Evolutionary conservation across 53 echinoderm and acorn worm species (phyloP), one percentile per base, ranked within the genome.

Genomic region (Stichopus horrens): DNA sequence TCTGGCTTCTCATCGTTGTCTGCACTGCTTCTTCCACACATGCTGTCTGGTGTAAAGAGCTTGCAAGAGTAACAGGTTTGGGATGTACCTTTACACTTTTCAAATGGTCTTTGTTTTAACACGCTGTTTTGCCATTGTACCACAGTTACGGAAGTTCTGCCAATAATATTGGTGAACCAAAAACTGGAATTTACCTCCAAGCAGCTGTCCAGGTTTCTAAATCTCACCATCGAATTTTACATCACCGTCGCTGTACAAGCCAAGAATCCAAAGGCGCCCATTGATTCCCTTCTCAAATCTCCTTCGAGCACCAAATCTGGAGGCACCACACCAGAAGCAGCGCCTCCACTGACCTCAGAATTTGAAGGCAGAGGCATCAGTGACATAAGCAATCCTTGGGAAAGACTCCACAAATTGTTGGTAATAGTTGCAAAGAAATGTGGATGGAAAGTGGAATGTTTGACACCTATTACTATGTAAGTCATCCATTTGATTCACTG

Each of bases 71-170:
- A 37, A 37, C 2, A 37, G 37, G 37, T 37, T 37, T 2, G 2
- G 37, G 37, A 67, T 67, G 68, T 67, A 67, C 1, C 68, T 14
- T 67, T 1, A 67, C 14, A 9, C 66, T 67, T 67, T 11, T 4
- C n/a, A 19, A 22, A 76, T n/a, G 22, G 21, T 16, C 14, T 9
- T 22, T n/a, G 9, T 37, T 8, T 20, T 53, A 7, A 79, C 52
- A 53, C 53, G 8, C 20, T 37, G 10, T 16, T 55, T 79, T 5
- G 22, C 0, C 11, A 11, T 52, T 7, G 6, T 66, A 20, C 65
- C 66, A 10, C 85, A 85, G 85, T 85, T n/a, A 85, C 85, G 5
- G 85, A 85, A 57, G 85, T 68, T 53, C 85, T 85, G 11, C 85
- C 85, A 13, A 67, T 85, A 65, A 85, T 85, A 22, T 67, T 85